These are phyloP conservation scores for Drosophila rhopaloa DNA, from an alignment of 1,140 invertebrate species.

Conservation along the genomic window DNA sequence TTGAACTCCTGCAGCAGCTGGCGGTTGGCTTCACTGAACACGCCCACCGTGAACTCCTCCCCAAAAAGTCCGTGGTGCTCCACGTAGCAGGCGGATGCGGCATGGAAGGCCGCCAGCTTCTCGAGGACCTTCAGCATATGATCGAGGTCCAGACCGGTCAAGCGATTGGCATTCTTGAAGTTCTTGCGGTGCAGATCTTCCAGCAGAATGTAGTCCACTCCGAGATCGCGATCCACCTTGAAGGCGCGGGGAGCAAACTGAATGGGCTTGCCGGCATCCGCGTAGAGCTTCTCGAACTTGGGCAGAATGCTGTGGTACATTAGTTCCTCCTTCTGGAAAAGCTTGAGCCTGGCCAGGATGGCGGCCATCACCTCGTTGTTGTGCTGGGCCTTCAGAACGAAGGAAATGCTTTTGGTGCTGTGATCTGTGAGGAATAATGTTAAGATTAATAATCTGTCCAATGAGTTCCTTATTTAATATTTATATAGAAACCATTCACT, in stretches of 20 bases:
- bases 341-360: constrained; percentile 54
- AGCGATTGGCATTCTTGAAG: constrained; percentile 86
- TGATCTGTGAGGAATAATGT: constrained; percentile 31
- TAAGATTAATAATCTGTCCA: background rate
- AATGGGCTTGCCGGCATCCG: constrained; percentile 55
- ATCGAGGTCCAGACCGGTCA: constrained; percentile 85
- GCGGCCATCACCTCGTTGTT: constrained; percentile 61
- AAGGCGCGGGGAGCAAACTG: constrained; percentile 72
- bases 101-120: constrained; percentile 87
- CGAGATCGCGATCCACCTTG: constrained; percentile 70
- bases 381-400: constrained; percentile 71
- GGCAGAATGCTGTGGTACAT: constrained; percentile 74
- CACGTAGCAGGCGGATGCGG: constrained; percentile 83
- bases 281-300: constrained; percentile 73
- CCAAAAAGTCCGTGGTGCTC: constrained; percentile 71
- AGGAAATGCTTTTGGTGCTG: constrained; percentile 51
- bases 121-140: constrained; percentile 85
- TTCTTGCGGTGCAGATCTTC: constrained; percentile 86
- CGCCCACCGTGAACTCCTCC: constrained; percentile 70
- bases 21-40: constrained; percentile 68
- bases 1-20: constrained; percentile 75
- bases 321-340: constrained; percentile 75
- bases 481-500: background rate
- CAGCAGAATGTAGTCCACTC: constrained; percentile 80
- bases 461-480: too few species aligned